A percentile compares a stretch with the other conserved stretches of the same genome.
These are phyloP conservation scores for Cyprinodon diabolis DNA, from an alignment of 2,797 vertebrate genomes.

Conservation along the genomic window DNA sequence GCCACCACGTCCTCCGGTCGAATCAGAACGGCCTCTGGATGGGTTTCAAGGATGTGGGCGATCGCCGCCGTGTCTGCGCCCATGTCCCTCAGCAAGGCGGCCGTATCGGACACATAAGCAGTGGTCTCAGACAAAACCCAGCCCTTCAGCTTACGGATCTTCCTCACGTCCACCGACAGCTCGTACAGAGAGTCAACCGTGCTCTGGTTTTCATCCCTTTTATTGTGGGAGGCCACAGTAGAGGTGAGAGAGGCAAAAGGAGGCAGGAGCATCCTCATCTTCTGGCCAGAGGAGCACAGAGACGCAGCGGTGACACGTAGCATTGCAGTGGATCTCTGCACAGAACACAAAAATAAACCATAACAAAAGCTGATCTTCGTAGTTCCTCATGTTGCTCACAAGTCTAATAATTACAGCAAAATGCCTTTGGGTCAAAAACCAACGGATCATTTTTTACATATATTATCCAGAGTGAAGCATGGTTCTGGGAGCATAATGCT, in stretches of 20 bases:
- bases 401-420: neutral
- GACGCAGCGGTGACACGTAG: constrained; percentile 60
- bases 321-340: constrained; percentile 48
- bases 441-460: too few species aligned
- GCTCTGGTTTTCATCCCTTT: constrained; percentile 79
- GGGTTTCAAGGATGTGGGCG: constrained; percentile 83
- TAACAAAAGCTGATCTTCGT: neutral
- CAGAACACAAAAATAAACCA: constrained; percentile 3
- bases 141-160: constrained; percentile 84
- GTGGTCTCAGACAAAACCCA: constrained; percentile 86
- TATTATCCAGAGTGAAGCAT: neutral
- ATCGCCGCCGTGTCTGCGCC: constrained; percentile 75
- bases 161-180: constrained; percentile 85
- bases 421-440: neutral
- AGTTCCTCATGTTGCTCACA: neutral
- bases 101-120: constrained; percentile 83
- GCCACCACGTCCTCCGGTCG: constrained; percentile 77
- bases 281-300: constrained; percentile 55
- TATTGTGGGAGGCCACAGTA: constrained; percentile 22
- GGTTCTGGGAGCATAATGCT: neutral
- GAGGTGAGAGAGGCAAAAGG: constrained; percentile 23
- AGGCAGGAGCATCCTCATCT: constrained; percentile 46
- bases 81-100: constrained; percentile 80
- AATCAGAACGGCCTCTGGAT: constrained; percentile 87
- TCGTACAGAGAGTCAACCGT: constrained; percentile 79